Percentiles rank a stretch among this genome's conserved stretches.
phyloP scores from a whole-genome alignment of 2,113 vertebrate species.

The Sapayoa aenigma region DNA sequence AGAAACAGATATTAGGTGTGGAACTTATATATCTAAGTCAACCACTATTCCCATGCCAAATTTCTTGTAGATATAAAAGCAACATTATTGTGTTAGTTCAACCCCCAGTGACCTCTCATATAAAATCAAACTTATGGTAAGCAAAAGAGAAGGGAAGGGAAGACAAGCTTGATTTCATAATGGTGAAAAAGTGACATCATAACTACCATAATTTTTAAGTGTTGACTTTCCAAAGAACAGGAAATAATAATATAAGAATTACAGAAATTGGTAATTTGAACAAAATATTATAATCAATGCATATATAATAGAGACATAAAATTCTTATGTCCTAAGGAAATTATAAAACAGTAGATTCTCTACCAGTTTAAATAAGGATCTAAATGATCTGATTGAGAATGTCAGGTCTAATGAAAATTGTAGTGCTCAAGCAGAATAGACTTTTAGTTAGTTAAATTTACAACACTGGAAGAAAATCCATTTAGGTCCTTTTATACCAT shows the following conservation, averaged over 20 bases:
- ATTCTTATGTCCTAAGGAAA: neutral
- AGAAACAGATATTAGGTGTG: neutral
- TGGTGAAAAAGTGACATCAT: neutral
- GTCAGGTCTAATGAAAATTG: neutral
- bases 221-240: neutral
- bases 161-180: fast-evolving
- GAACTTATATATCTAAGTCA: neutral
- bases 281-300: neutral
- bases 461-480: neutral
- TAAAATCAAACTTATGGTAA: neutral
- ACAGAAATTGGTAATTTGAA: neutral
- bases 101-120: neutral
- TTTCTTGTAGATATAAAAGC: neutral
- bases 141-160: neutral
- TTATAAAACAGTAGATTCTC: neutral
- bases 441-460: neutral
- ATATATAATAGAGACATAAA: neutral
- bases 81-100: neutral
- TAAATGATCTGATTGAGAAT: neutral
- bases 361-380: neutral
- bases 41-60: neutral
- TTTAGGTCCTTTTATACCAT: neutral
- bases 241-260: neutral
- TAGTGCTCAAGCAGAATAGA: neutral
- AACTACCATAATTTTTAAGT: neutral